These are phyloP conservation scores for Eulithis prunata DNA, from an alignment of 2,888 invertebrate species.

Conservation along the genomic window DNA sequence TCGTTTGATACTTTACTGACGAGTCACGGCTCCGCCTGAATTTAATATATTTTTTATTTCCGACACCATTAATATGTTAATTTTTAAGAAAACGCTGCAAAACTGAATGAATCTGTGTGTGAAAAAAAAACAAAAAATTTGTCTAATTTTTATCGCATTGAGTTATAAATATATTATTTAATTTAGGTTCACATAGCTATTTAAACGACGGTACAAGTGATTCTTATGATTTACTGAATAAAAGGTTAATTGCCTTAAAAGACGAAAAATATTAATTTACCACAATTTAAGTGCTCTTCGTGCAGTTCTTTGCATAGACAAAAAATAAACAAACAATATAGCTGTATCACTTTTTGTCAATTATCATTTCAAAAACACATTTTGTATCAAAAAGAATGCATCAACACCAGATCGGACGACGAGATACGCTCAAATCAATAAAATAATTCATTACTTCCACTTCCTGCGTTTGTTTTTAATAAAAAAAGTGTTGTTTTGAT, in stretches of 20 bases:
- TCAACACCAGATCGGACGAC: slow-evolving; percentile 71
- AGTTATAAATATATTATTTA: too few relatives aligned
- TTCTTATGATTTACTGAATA: too few relatives aligned
- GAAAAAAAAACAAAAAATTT: too few relatives aligned
- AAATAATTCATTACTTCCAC: slow-evolving; percentile 79
- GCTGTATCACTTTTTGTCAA: slow-evolving; percentile 47
- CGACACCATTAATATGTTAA: slow-evolving; percentile 81
- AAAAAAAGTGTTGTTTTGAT: slow-evolving; percentile 77
- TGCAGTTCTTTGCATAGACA: too few relatives aligned
- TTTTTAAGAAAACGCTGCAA: slow-evolving; percentile 47
- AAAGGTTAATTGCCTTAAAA: too few relatives aligned
- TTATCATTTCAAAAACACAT: slow-evolving; percentile 54
- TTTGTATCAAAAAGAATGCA: slow-evolving; percentile 61
- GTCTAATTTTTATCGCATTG: too few relatives aligned
- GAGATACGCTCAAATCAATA: slow-evolving; percentile 80
- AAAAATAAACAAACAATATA: not conserved
- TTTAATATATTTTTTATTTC: slow-evolving; percentile 84
- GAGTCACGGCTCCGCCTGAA: slow-evolving; percentile 82
- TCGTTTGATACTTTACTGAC: slow-evolving; percentile 82
- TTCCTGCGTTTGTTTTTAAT: slow-evolving; percentile 71
- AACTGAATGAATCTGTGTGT: not conserved
- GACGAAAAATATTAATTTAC: too few relatives aligned
- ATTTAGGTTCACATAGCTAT: too few relatives aligned
- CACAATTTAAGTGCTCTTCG: too few relatives aligned
- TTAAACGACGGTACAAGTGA: too few relatives aligned